Evolutionary conservation across 2,888 invertebrate species (phyloP).

Genomic region (Epirrita christyi): DNA sequence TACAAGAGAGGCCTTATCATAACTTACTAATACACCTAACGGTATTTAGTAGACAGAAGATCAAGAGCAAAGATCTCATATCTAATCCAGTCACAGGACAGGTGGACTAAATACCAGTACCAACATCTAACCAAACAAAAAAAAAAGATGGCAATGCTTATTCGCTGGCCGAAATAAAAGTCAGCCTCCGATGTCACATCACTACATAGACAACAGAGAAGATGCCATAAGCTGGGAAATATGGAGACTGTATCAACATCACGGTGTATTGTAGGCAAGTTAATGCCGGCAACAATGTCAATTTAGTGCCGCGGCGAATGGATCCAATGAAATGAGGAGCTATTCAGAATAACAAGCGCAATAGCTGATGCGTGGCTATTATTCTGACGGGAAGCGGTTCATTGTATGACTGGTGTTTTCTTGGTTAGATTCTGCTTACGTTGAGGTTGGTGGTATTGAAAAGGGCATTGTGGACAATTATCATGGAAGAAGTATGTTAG

Average conservation of each 20-base stretch:
- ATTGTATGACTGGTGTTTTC: neutral
- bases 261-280: slow-evolving; percentile 9
- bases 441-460: too few relatives aligned
- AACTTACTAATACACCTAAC: too few relatives aligned
- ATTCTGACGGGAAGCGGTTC: slow-evolving; percentile 5
- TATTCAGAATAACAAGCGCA: slow-evolving; percentile 45
- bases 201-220: neutral
- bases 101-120: too few relatives aligned
- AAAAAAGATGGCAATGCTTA: too few relatives aligned
- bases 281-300: slow-evolving; percentile 32
- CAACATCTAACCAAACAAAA: too few relatives aligned
- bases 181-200: neutral
- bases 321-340: slow-evolving; percentile 40
- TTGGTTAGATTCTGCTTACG: neutral
- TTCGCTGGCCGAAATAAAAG: neutral
- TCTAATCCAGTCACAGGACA: too few relatives aligned
- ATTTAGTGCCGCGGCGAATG: slow-evolving; percentile 31
- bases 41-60: too few relatives aligned
- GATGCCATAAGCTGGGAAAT: slow-evolving; percentile 14
- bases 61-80: too few relatives aligned
- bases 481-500: too few relatives aligned
- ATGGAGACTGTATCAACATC: slow-evolving; percentile 20
- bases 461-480: too few relatives aligned
- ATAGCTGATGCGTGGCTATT: slow-evolving; percentile 23
- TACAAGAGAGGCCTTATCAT: too few relatives aligned